Evolutionary conservation across 1,140 invertebrate genomes (phyloP), one percentile per base, ranked within the genome.

Genomic region (Maconellicoccus hirsutus): DNA sequence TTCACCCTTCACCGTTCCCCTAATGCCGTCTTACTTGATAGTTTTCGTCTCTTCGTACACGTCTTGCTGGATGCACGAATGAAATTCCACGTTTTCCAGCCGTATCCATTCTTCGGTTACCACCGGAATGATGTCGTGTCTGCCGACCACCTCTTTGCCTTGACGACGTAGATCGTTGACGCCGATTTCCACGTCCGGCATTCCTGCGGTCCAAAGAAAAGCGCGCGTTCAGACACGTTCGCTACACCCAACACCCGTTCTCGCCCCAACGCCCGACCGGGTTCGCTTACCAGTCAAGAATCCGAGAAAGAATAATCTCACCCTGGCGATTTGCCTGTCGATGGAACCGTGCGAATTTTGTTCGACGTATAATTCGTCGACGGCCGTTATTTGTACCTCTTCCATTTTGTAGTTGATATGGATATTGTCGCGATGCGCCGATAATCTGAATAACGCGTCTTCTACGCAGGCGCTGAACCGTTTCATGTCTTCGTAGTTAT

Each of bases 51-150:
- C 88, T 71, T 95, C 87, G 79, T 96, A 99, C 74, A 95, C 93
- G 70, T 94, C 88, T 75, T 90, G 87, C 77, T 97, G 90, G 8
- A 99, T 91, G 78, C 92, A 94, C 39, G 88, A 88, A 81, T 98
- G 96, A 79, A 99, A 98, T 79, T 98, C 94, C 0, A 93, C 86
- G 23, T 89, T 86, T 81, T 99, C 96, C 4, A 98, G 84, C 59
- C 93, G 86, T 76, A 99, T 99, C 98, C 98, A 99, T 81, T 99
- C 94, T 81, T 99, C 98, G 0, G 98, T 99, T 71, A 94, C 93
- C 29, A 99, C 96, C 8, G 97, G 97, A 76, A 99, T 96, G 77
- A 99, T 99, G 80, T 99, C 98, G 79, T 98, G 94, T 19, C 98
- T 83, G 0, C 98, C 95, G 0, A 99, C 98, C 16, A 99, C 94